These are phyloP conservation scores for Cololabis saira DNA, from an alignment of 2,113 vertebrate species.

Conservation along the genomic window DNA sequence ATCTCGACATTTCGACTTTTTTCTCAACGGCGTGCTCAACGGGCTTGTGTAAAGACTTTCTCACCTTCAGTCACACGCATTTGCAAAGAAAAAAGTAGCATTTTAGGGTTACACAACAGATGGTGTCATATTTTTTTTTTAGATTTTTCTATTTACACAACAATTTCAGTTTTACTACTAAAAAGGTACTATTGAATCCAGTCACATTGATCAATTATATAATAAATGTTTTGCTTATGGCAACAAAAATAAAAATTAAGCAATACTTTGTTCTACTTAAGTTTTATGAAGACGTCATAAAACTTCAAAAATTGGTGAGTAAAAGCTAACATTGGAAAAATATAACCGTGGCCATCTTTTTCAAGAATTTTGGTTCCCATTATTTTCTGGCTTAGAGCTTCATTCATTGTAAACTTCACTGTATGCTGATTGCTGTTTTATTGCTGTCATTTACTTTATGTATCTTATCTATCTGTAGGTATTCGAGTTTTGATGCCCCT, in stretches of 20 bases:
- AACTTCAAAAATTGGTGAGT: too few species aligned
- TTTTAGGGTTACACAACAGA: slow-evolving; percentile 53
- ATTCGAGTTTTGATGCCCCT: too few species aligned
- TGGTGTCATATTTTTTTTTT: slow-evolving; percentile 36
- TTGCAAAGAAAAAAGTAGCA: slow-evolving; percentile 43
- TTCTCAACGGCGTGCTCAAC: neutral
- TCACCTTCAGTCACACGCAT: slow-evolving; percentile 56
- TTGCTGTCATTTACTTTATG: too few species aligned
- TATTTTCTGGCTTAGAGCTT: too few species aligned
- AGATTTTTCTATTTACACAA: neutral
- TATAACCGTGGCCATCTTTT: too few species aligned
- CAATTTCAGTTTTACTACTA: neutral
- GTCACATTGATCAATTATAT: slow-evolving; percentile 28
- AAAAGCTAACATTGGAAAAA: too few species aligned
- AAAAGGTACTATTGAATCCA: neutral
- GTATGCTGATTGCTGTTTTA: too few species aligned
- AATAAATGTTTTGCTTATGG: slow-evolving; percentile 22
- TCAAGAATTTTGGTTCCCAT: too few species aligned
- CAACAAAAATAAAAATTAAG: neutral
- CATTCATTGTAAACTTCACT: too few species aligned
- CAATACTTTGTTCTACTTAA: neutral
- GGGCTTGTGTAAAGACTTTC: slow-evolving; percentile 40
- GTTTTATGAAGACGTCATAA: too few species aligned
- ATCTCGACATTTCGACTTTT: too few species aligned
- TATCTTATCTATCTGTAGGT: too few species aligned